These are phyloP conservation scores for Physella acuta DNA, from an alignment of 1,140 invertebrate genomes.

Conservation along the genomic window DNA sequence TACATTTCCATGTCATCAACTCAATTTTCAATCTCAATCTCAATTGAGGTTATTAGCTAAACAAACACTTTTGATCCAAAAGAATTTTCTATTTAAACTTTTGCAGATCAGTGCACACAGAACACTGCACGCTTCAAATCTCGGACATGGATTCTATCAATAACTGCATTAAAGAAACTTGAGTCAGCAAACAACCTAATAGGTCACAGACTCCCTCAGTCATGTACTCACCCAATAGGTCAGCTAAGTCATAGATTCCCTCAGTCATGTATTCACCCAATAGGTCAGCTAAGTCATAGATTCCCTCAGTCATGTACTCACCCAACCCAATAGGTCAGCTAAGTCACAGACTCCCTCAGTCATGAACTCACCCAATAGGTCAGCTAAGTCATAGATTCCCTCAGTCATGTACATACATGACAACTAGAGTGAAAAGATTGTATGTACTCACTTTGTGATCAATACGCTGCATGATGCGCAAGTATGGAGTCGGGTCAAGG, in stretches of 20 bases:
- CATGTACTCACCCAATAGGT: background rate
- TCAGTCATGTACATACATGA: background rate
- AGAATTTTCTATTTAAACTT: no score
- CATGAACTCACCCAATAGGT: background rate
- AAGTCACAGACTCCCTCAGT: background rate
- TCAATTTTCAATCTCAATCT: no score
- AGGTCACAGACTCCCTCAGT: background rate
- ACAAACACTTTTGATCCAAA: no score
- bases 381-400: background rate
- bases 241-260: background rate
- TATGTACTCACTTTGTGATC: slow-evolving; percentile 79
- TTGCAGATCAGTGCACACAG: no score
- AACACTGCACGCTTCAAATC: no score
- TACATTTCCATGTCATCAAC: no score
- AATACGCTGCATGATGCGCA: slow-evolving; percentile 88
- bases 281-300: background rate
- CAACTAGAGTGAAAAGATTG: no score
- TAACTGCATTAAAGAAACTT: no score
- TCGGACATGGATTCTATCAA: no score
- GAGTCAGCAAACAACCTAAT: no score
- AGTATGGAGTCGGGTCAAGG: slow-evolving; percentile 87
- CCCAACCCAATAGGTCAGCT: background rate
- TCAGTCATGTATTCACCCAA: background rate
- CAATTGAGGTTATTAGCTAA: no score
- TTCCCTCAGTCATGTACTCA: background rate